Base-by-base conservation (phyloP, 92 coral and sea anemone species). In the Chrysogorgia sp. region DNA sequence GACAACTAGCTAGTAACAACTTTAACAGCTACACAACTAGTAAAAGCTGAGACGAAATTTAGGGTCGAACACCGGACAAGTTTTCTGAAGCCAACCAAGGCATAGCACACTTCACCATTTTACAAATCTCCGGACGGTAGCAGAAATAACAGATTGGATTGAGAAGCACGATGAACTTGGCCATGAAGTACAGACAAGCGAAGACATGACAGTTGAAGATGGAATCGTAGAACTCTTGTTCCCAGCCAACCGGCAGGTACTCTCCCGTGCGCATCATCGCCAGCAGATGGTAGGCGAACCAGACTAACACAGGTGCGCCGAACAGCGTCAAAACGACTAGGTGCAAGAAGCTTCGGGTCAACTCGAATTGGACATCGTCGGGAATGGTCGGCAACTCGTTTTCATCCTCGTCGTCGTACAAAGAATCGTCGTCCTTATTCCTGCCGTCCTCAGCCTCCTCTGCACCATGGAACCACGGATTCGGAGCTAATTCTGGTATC, bases 81-180 rank as follows among this genome's bases (percentile, higher is more conserved):
- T 37, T 12, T 37, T 37, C 53, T 47, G n/a, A 47, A 6, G 2
- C 53, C n/a, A 7, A 6, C n/a, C 53, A 7, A 7, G 10, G 72
- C 6, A 43, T 32, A 12, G 32, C 45, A 63, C 69, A 25, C 3
- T 10, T 19, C 1, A 20, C 15, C 26, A 17, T 23, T 13, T 40
- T 24, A 23, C 31, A 33, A 10, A 26, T 69, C 20, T 69, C 76
- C 20, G 15, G 3, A 12, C 60, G 29, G 76, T 48, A 69, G 55
- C 48, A 69, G 41, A 69, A 69, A 48, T 22, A 47, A 55, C 76
- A 69, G 5, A 69, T 10, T 7, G 76, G 76, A n/a, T 69, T 69
- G 33, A 47, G 61, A 7, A 47, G 22, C 19, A 37, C 41, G 10
- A 69, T 17, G 10, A 49, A 3, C 41, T 69, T 69, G 37, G 40